These are phyloP conservation scores for Cynocephalus volans DNA, from an alignment of 2,113 vertebrate genomes.

Conservation along the genomic window DNA sequence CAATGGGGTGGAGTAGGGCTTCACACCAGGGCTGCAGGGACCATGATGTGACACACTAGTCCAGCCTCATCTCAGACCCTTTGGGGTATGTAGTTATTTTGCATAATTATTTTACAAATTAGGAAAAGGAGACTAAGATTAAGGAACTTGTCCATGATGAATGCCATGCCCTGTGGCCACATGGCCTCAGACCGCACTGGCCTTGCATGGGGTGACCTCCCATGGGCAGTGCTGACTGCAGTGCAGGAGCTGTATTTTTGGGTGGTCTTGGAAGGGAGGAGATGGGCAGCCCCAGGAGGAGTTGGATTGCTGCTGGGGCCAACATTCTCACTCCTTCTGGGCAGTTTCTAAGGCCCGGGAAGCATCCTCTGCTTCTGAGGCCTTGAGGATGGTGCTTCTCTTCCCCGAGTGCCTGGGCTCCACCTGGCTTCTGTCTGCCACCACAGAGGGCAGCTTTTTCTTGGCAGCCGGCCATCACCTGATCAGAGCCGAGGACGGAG, in stretches of 20 bases:
- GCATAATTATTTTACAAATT: not conserved
- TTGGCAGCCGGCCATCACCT: no score
- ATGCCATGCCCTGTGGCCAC: accelerated
- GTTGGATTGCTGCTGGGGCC: accelerated
- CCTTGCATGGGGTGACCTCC: not conserved
- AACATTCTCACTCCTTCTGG: not conserved
- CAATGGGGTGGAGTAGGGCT: accelerated
- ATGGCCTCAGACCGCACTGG: accelerated
- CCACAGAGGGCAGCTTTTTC: not conserved
- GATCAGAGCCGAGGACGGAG: not conserved
- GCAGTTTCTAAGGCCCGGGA: not conserved
- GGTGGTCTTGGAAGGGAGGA: not conserved
- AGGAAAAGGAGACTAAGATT: not conserved
- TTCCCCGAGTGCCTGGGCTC: not conserved
- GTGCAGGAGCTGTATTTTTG: accelerated
- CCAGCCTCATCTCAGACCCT: accelerated
- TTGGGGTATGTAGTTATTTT: not conserved
- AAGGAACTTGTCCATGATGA: not conserved
- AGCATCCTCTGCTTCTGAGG: not conserved
- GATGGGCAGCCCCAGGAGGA: not conserved
- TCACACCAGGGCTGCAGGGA: accelerated
- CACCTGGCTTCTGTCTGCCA: not conserved
- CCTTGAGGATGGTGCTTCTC: not conserved
- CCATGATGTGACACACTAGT: accelerated
- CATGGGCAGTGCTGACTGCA: accelerated